Evolutionary conservation across 1,140 invertebrate species (phyloP).

Genomic region (Meteorus sp.): DNA sequence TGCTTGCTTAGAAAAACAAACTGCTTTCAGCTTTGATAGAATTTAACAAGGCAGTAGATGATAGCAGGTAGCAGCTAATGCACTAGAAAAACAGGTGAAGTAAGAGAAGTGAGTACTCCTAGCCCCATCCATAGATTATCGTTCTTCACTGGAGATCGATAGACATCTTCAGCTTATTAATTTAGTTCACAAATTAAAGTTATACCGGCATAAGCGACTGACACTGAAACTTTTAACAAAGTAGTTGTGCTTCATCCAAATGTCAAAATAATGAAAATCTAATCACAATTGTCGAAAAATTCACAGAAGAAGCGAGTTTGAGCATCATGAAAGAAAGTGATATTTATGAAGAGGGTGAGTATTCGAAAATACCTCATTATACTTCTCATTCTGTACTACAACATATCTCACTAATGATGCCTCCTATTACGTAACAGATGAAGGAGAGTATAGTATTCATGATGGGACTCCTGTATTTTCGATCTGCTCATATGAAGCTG

Average conservation of each 20-base stretch:
- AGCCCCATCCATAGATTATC: slow-evolving; percentile 3
- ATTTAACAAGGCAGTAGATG: slow-evolving; percentile 12
- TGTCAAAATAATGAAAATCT: slow-evolving; percentile 7
- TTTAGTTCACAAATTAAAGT: slow-evolving; percentile 39
- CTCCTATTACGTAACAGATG: slow-evolving; percentile 34
- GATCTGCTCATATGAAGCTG: slow-evolving; percentile 83
- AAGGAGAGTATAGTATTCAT: slow-evolving; percentile 58
- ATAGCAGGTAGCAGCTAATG: slow-evolving; percentile 4
- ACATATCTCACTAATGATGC: slow-evolving; percentile 16
- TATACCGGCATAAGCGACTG: slow-evolving; percentile 44
- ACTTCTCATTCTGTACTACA: too few species aligned
- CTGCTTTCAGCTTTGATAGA: slow-evolving; percentile 23
- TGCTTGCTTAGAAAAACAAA: slow-evolving; percentile 14
- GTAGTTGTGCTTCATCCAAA: slow-evolving; percentile 4
- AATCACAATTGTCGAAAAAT: slow-evolving; percentile 17
- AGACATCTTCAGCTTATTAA: slow-evolving; percentile 4
- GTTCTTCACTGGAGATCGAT: neutral
- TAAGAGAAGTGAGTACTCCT: slow-evolving; percentile 30
- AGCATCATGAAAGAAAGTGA: slow-evolving; percentile 63
- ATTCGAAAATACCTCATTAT: neutral
- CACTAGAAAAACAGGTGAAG: slow-evolving; percentile 15
- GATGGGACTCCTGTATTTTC: slow-evolving; percentile 80
- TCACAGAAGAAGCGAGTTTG: slow-evolving; percentile 63
- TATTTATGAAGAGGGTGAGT: slow-evolving; percentile 56
- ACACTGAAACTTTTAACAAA: slow-evolving; percentile 21